A percentile compares a stretch with the other conserved stretches of the same genome.
Conservation (phyloP, 1,140 invertebrate species). For the Aphis gossypii region DNA sequence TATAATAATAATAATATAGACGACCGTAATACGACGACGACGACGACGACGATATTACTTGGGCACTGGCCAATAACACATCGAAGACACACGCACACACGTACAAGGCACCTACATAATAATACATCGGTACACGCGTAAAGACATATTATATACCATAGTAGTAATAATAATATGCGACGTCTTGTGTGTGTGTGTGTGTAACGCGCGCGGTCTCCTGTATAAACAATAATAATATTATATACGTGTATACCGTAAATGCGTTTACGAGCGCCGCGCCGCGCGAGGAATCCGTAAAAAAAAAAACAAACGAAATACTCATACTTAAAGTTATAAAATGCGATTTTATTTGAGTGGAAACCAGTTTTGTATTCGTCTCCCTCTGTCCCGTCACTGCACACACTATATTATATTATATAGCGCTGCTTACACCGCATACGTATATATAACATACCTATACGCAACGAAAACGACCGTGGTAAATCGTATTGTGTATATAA, state of each 20-base stretch:
- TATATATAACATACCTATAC: neutral
- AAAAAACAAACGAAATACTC: neutral
- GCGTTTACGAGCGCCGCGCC: slow-evolving; percentile 45
- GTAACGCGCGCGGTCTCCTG: slow-evolving; percentile 1
- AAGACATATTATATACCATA: neutral
- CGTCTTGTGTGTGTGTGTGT: neutral
- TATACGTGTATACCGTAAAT: slow-evolving; percentile 11
- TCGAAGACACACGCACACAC: neutral
- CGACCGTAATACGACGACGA: slow-evolving; percentile 2
- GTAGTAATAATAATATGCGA: slow-evolving; percentile 11
- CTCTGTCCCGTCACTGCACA: neutral
- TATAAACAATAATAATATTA: slow-evolving; percentile 8
- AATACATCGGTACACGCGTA: neutral
- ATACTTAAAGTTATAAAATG: slow-evolving; percentile 37
- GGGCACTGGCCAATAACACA: slow-evolving; percentile 25
- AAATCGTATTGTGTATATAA: neutral
- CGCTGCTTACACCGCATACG: neutral
- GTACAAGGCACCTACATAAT: neutral
- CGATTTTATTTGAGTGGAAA: slow-evolving; percentile 24
- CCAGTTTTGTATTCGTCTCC: slow-evolving; percentile 29
- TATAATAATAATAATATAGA: neutral
- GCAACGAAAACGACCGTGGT: neutral
- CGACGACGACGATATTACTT: neutral
- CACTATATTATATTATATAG: neutral
- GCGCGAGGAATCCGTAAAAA: slow-evolving; percentile 15